Conservation (phyloP, 1,140 invertebrate genomes). For the Campoletis sonorensis region DNA sequence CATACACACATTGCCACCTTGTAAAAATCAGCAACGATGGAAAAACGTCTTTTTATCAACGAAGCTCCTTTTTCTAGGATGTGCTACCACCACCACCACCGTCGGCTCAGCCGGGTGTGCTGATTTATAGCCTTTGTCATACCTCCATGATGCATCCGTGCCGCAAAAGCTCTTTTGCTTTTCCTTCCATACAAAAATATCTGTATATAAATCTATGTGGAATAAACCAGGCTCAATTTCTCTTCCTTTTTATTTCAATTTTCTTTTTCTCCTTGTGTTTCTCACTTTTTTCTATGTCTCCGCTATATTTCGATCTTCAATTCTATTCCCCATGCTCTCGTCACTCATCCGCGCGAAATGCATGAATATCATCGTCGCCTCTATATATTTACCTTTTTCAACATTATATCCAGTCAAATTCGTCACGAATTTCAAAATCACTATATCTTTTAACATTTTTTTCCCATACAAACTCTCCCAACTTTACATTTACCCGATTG, state of each 20-base stretch:
- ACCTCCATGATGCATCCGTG: constrained; percentile 52
- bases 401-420: background rate
- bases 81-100: too few relatives aligned
- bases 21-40: constrained; percentile 53
- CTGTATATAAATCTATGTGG: background rate
- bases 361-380: background rate
- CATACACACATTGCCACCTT: constrained; percentile 51
- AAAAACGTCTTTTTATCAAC: constrained; percentile 45
- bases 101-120: constrained; percentile 22
- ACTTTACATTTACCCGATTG: background rate
- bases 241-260: background rate
- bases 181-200: constrained; percentile 13
- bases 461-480: too few relatives aligned
- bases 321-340: background rate
- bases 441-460: background rate
- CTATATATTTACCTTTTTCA: background rate
- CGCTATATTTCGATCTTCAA: background rate
- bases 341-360: background rate
- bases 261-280: background rate
- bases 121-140: constrained; percentile 66
- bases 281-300: background rate
- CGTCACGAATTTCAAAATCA: constrained; percentile 14
- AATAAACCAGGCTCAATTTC: background rate
- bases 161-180: constrained; percentile 32
- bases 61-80: constrained; percentile 50